Conservation (phyloP, 2,113 vertebrate genomes). For the Xerus inauris region DNA sequence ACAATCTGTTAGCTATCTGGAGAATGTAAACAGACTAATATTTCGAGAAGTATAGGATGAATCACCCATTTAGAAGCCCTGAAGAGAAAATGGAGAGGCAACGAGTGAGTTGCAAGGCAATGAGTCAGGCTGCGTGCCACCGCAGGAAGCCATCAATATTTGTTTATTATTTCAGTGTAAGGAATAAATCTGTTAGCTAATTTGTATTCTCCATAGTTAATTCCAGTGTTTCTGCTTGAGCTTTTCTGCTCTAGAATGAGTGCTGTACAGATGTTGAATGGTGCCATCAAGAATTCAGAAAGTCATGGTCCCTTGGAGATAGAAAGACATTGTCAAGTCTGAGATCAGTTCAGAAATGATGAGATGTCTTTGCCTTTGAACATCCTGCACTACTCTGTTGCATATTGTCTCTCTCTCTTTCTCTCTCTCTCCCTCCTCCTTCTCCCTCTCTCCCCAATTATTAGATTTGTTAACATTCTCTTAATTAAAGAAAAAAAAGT, state of each 20-base stretch:
- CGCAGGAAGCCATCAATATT: conserved; percentile 86
- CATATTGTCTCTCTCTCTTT: not conserved
- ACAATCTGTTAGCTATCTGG: conserved; percentile 80
- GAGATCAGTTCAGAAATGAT: not conserved
- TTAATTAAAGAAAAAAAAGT: not conserved
- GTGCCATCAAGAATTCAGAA: conserved; percentile 67
- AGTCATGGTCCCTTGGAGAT: conserved; percentile 78
- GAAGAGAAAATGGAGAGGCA: conserved; percentile 84
- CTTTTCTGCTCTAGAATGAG: conserved; percentile 66
- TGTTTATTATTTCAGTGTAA: conserved; percentile 85
- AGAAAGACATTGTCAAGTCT: conserved; percentile 50
- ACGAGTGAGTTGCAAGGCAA: conserved; percentile 80
- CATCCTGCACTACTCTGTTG: not conserved
- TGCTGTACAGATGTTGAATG: conserved; percentile 78
- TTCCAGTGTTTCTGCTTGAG: conserved; percentile 73
- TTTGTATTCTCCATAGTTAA: conserved; percentile 85
- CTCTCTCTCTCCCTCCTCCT: not conserved
- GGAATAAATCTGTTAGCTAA: conserved; percentile 84
- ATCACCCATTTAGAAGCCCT: conserved; percentile 82
- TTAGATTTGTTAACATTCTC: not conserved
- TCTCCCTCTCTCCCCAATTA: not conserved
- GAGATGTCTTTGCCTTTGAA: not conserved
- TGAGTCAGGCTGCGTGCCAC: conserved; percentile 84
- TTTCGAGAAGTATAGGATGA: conserved; percentile 79
- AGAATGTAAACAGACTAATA: conserved; percentile 83